A percentile compares a stretch with the other conserved stretches of the same genome.
Evolutionary conservation across 2,888 invertebrate species (phyloP).

Genomic region (Caenorhabditis japonica): DNA sequence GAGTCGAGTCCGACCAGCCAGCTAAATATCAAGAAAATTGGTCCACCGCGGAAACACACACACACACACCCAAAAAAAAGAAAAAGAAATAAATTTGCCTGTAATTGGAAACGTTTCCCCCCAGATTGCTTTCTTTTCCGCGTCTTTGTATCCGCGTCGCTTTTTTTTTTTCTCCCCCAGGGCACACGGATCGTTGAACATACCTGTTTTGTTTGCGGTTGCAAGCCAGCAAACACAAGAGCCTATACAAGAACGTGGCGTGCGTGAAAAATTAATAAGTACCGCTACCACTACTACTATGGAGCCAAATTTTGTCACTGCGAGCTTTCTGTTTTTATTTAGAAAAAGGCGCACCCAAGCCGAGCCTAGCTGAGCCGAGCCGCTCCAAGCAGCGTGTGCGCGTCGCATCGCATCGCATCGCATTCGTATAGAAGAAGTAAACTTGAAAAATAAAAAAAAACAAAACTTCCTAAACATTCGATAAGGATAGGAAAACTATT

Average conservation of each 20-base stretch:
- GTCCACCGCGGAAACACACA: too few species aligned
- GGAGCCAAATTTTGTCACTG: constrained; percentile 10
- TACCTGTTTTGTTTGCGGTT: constrained; percentile 29
- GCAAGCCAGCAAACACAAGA: constrained; percentile 3
- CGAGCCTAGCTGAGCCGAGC: constrained; percentile 8
- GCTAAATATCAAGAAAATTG: too few species aligned
- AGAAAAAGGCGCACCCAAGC: too few species aligned
- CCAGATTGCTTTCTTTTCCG: neutral
- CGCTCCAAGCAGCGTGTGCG: constrained; percentile 9
- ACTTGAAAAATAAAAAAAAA: constrained; percentile 10
- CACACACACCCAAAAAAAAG: constrained; percentile 1
- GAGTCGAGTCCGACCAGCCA: too few species aligned
- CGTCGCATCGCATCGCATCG: constrained; percentile 18
- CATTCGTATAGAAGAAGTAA: constrained; percentile 35
- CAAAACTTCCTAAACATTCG: constrained; percentile 2
- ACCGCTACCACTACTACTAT: constrained; percentile 12
- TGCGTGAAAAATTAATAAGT: constrained; percentile 48
- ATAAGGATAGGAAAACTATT: neutral
- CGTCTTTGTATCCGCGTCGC: too few species aligned
- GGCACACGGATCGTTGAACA: constrained; percentile 9
- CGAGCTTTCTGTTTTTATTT: constrained; percentile 24
- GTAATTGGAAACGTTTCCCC: constrained; percentile 37
- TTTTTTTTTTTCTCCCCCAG: too few species aligned
- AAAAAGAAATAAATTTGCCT: constrained; percentile 25
- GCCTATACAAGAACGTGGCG: constrained; percentile 40